phyloP scores from a whole-genome alignment of 1,140 invertebrate genomes.

The Ganaspis sp. region DNA sequence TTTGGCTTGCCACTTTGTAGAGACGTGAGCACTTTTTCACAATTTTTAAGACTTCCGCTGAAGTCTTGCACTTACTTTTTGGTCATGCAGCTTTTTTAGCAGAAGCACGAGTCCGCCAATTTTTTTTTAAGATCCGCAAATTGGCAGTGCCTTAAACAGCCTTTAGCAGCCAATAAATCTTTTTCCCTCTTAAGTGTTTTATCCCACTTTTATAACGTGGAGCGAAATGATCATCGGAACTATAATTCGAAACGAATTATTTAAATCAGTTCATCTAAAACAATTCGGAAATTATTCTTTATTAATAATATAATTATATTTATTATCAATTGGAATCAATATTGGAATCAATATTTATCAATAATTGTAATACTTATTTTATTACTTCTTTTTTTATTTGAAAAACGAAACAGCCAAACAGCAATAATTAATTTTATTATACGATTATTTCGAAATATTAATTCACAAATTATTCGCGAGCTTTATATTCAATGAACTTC shows the following conservation, averaged over 20 bases:
- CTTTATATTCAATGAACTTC: no score
- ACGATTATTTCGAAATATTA: no score
- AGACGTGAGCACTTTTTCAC: slow-evolving; percentile 57
- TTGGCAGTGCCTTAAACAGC: slow-evolving; percentile 1
- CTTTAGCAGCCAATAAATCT: slow-evolving; percentile 7
- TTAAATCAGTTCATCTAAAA: not conserved
- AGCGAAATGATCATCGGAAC: not conserved
- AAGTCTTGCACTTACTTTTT: slow-evolving; percentile 43
- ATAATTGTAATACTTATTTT: no score
- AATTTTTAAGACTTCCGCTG: slow-evolving; percentile 38
- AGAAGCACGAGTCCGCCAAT: slow-evolving; percentile 49
- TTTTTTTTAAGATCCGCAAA: slow-evolving; percentile 42
- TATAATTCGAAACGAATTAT: not conserved
- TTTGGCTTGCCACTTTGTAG: slow-evolving; percentile 53
- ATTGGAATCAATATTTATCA: no score
- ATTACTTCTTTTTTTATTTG: no score
- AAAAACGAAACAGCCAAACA: no score
- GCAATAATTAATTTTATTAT: no score
- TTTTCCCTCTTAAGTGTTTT: not conserved
- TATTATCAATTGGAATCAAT: no score
- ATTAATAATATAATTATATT: no score
- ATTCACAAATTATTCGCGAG: no score
- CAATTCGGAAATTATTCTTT: no score
- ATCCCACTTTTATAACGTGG: slow-evolving; percentile 21
- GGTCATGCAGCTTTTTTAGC: slow-evolving; percentile 47